Conservation (phyloP, 2,113 vertebrate species). For the Cinclus cinclus region DNA sequence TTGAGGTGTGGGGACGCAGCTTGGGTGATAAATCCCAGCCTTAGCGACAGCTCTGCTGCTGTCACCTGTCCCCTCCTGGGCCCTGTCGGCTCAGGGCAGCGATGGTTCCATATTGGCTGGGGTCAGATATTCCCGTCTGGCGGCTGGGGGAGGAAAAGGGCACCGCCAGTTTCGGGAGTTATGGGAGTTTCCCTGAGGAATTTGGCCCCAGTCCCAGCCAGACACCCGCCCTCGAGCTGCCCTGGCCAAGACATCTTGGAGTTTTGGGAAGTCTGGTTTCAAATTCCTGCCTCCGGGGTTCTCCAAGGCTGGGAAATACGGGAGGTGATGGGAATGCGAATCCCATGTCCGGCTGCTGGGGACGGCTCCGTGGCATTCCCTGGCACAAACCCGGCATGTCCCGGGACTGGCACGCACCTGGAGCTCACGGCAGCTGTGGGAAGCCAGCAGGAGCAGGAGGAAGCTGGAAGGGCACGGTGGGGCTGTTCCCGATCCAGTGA, state of each 20-base stretch:
- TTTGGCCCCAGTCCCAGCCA: fast-evolving
- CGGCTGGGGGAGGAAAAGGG: not conserved
- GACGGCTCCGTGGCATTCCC: not conserved
- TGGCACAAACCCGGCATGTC: fast-evolving
- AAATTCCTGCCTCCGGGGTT: not conserved
- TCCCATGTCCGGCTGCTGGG: not conserved
- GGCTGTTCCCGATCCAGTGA: not conserved
- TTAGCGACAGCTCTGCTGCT: not conserved
- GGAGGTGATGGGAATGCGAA: not conserved
- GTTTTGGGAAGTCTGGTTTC: not conserved
- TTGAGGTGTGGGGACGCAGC: not conserved
- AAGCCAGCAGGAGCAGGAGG: not conserved
- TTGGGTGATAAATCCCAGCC: not conserved
- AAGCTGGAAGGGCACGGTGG: not conserved
- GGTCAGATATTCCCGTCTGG: not conserved
- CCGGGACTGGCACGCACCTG: not conserved
- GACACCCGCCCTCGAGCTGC: not conserved
- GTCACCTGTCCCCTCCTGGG: not conserved
- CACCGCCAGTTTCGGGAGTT: not conserved
- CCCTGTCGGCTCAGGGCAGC: not conserved
- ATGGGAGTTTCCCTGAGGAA: not conserved
- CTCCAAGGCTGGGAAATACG: not conserved
- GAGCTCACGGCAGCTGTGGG: fast-evolving
- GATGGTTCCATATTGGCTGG: fast-evolving
- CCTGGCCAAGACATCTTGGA: not conserved